Base-by-base conservation (phyloP, 2,888 invertebrate genomes). In the Frankliniella fusca region DNA sequence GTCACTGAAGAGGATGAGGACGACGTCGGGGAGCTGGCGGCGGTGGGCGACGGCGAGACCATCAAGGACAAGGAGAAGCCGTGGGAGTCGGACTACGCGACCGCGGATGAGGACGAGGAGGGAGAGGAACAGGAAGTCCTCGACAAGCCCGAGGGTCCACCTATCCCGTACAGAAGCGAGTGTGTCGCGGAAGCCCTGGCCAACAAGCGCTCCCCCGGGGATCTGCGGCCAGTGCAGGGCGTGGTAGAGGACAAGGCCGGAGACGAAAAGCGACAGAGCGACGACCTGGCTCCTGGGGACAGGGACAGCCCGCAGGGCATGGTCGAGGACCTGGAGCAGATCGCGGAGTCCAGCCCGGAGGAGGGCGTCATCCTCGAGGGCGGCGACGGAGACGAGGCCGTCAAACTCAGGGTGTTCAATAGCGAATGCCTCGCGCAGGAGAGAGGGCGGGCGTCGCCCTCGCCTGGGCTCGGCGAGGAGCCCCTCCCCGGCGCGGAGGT, bases 51-150 rank as follows among this genome's bases (percentile, higher is more conserved):
- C 27, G 70, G 12, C 70, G 27, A 76, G 70, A 27, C 23, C 3
- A 12, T 0, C 27, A 23, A 23, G 70, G 70, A n/a, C 70, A 27
- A 23, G 70, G 70, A 76, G 70, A 12, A 12, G 70, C 23, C 23
- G 23, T 23, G 27, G 23, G 70, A 76, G 61, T 61, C 61, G 61
- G 61, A 61, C 61, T 76, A 76, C 23, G 70, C 70, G 70, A 76
- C 70, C 7, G 70, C 70, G 27, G 70, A 76, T 12, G 70, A 76
- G 70, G 23, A 27, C 9, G 70, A 27, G 9, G 70, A 23, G 23
- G 70, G 11, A 0, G 23, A 70, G 54, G 61, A 61, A 3, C 61
- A 61, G 18, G 15, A n/a, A 12, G 38, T 38, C 15, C 7, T 61
- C 61, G 61, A 18, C 61, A 61, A 61, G 61, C 0, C 15, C 20